phyloP scores from a whole-genome alignment of 2,888 invertebrate species.

The Andrena bicolor region DNA sequence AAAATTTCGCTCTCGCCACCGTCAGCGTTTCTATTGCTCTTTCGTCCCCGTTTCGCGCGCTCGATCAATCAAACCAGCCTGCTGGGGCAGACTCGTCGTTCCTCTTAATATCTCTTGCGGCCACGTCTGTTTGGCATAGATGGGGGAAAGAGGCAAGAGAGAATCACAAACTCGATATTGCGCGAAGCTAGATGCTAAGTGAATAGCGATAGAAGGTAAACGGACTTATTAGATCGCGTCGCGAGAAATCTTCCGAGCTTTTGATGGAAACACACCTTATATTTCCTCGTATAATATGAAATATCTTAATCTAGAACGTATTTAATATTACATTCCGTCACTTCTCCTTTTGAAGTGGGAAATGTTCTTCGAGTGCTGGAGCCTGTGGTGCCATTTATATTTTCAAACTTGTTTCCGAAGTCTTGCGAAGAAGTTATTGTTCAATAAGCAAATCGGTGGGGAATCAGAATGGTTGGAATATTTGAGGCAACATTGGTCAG shows the following conservation, averaged over 20 bases:
- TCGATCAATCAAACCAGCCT: slow-evolving; percentile 36
- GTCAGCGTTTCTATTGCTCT: neutral
- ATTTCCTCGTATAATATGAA: neutral
- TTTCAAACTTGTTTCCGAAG: no score
- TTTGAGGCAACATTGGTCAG: no score
- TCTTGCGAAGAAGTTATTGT: no score
- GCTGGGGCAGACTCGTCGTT: slow-evolving; percentile 19
- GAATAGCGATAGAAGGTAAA: slow-evolving; percentile 15
- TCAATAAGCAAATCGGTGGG: no score
- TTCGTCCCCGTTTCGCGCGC: slow-evolving; percentile 2
- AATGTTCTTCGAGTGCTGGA: no score
- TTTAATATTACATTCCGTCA: no score
- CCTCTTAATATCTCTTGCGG: slow-evolving; percentile 34
- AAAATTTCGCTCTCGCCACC: slow-evolving; percentile 9
- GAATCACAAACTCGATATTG: slow-evolving; percentile 61
- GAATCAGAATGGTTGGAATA: no score
- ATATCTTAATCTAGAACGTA: no score
- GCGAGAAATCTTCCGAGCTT: neutral
- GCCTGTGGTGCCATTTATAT: no score
- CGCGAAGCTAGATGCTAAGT: slow-evolving; percentile 50
- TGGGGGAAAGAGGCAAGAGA: slow-evolving; percentile 1
- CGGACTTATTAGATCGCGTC: slow-evolving; percentile 13
- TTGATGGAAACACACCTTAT: neutral
- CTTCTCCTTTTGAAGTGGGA: no score
- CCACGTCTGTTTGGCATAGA: slow-evolving; percentile 1